Conservation (phyloP, 1,140 invertebrate species). For the Sesamia nonagrioides region DNA sequence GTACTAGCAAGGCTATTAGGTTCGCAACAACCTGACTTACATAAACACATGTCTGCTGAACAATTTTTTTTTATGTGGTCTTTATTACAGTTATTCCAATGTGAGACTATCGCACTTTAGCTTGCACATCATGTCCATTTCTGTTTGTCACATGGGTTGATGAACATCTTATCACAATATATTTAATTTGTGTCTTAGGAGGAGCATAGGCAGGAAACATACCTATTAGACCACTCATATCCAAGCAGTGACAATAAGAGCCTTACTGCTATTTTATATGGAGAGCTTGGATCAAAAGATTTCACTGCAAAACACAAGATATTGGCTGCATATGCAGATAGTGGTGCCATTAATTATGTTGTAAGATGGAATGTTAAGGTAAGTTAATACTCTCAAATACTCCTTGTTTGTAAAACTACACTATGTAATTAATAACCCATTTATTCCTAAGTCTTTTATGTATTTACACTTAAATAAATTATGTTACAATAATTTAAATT, state of each 20-base stretch:
- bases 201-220: constrained; percentile 88
- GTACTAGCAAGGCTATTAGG: not conserved
- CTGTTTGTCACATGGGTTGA: not conserved
- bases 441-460: too few relatives aligned
- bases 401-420: not conserved
- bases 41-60: too few relatives aligned
- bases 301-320: constrained; percentile 93
- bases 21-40: not conserved
- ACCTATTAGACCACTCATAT: constrained; percentile 95
- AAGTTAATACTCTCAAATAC: constrained; percentile 44
- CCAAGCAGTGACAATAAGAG: constrained; percentile 91
- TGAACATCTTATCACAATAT: not conserved
- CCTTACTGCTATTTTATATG: constrained; percentile 94
- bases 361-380: constrained; percentile 95
- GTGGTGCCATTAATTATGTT: constrained; percentile 94
- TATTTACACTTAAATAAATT: too few relatives aligned
- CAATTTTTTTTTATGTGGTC: too few relatives aligned
- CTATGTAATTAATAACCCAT: too few relatives aligned
- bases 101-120: not conserved
- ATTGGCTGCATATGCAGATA: constrained; percentile 90
- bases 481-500: too few relatives aligned
- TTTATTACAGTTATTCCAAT: not conserved
- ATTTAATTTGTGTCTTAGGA: constrained; percentile 64
- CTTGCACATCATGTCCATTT: not conserved
- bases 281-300: constrained; percentile 92